Conservation (phyloP, 2,888 invertebrate genomes). For the Latrodectus elegans region DNA sequence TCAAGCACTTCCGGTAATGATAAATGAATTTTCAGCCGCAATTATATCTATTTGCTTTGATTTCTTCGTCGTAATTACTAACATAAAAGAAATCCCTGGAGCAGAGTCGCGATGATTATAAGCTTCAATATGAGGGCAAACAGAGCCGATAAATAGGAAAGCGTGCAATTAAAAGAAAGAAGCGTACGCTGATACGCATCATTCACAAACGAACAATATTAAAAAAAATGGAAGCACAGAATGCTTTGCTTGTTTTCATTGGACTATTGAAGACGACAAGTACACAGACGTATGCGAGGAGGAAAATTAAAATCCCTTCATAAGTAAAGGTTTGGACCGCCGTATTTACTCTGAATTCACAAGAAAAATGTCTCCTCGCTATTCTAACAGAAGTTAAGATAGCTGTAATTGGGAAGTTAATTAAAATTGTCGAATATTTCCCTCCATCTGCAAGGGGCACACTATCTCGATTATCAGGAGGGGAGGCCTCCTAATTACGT, state of each 20-base stretch:
- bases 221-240: slow-evolving; percentile 46
- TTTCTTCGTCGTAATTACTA: slow-evolving; percentile 67
- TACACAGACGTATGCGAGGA: slow-evolving; percentile 50
- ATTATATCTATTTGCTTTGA: slow-evolving; percentile 69
- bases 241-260: slow-evolving; percentile 66
- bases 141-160: slow-evolving; percentile 64
- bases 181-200: slow-evolving; percentile 44
- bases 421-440: slow-evolving; percentile 69
- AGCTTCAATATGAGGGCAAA: slow-evolving; percentile 64
- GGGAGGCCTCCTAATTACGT: slow-evolving; percentile 65
- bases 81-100: slow-evolving; percentile 62
- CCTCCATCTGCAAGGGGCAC: slow-evolving; percentile 31
- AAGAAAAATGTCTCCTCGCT: slow-evolving; percentile 63
- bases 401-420: slow-evolving; percentile 70
- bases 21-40: slow-evolving; percentile 58
- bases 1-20: slow-evolving; percentile 44
- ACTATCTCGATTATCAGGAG: slow-evolving; percentile 57
- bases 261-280: slow-evolving; percentile 65
- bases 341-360: slow-evolving; percentile 67
- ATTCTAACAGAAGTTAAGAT: slow-evolving; percentile 56
- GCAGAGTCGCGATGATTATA: slow-evolving; percentile 54
- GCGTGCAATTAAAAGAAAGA: slow-evolving; percentile 67
- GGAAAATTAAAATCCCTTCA: slow-evolving; percentile 67
- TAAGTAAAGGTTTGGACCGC: slow-evolving; percentile 36
- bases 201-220: slow-evolving; percentile 66